Conservation (phyloP, 2,888 invertebrate genomes). For the Zygothrica quintamaculata region DNA sequence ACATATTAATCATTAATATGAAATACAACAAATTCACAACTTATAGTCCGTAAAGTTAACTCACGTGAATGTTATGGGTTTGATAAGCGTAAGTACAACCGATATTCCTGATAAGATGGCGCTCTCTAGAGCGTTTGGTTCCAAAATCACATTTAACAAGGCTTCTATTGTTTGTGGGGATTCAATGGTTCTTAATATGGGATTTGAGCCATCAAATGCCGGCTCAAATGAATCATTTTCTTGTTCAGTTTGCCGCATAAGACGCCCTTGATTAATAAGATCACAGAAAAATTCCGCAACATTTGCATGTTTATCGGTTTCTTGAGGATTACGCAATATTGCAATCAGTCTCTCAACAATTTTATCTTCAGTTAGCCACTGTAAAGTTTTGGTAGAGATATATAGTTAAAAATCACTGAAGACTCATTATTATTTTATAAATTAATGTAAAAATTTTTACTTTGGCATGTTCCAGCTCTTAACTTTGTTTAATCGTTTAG, state of each 20-base stretch:
- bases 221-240: conserved; percentile 85
- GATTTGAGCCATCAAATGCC: conserved; percentile 86
- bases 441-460: neutral
- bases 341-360: conserved; percentile 92
- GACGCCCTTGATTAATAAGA: conserved; percentile 89
- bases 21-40: neutral
- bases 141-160: conserved; percentile 91
- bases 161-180: conserved; percentile 87
- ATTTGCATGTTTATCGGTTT: conserved; percentile 92
- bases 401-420: too few species aligned
- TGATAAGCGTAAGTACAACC: conserved; percentile 90
- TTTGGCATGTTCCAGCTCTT: conserved; percentile 3
- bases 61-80: conserved; percentile 81
- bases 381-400: conserved; percentile 72
- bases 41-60: conserved; percentile 30
- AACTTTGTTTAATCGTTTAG: neutral
- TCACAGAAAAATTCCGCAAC: conserved; percentile 95
- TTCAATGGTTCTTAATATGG: conserved; percentile 90
- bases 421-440: too few species aligned
- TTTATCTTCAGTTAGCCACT: conserved; percentile 96
- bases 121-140: conserved; percentile 88
- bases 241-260: conserved; percentile 86
- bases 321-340: conserved; percentile 87
- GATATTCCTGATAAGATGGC: conserved; percentile 92
- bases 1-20: too few species aligned